These are phyloP conservation scores for Sebastolobus altivelis DNA, from an alignment of 2,797 vertebrate genomes.

Conservation along the genomic window DNA sequence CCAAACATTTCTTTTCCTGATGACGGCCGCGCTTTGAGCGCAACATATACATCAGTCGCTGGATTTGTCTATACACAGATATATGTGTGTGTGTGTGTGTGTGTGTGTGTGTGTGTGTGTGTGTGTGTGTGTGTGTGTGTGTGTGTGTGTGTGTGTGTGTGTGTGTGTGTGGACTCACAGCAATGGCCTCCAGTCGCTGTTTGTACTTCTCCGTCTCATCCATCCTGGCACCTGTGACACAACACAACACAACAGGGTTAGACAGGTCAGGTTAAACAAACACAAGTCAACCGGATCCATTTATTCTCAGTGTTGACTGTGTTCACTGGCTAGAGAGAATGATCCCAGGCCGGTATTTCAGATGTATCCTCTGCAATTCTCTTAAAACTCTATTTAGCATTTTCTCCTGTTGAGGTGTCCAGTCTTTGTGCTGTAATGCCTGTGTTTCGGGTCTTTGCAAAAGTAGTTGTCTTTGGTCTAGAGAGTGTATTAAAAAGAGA, in stretches of 20 bases:
- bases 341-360: not conserved
- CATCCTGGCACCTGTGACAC: constrained; percentile 79
- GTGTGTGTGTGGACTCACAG: constrained; percentile 73
- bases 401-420: not conserved
- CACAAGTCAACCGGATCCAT: constrained; percentile 3
- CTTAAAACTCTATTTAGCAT: not conserved
- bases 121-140: not conserved
- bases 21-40: not conserved
- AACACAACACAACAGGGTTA: constrained; percentile 30
- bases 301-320: not conserved
- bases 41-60: not conserved
- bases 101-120: not conserved
- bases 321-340: not conserved
- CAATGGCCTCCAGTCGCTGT: constrained; percentile 85
- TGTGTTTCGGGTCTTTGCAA: not conserved
- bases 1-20: not conserved
- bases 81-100: not conserved
- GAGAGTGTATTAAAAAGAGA: constrained; percentile 9
- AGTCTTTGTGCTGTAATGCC: not conserved
- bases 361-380: not conserved
- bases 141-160: constrained; percentile 11
- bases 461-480: not conserved
- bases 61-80: constrained; percentile 5
- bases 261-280: constrained; percentile 55
- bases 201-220: constrained; percentile 86